A percentile compares a stretch with the other conserved stretches of the same genome.
phyloP scores from a whole-genome alignment of 2,888 invertebrate species.

The Mythimna impura region DNA sequence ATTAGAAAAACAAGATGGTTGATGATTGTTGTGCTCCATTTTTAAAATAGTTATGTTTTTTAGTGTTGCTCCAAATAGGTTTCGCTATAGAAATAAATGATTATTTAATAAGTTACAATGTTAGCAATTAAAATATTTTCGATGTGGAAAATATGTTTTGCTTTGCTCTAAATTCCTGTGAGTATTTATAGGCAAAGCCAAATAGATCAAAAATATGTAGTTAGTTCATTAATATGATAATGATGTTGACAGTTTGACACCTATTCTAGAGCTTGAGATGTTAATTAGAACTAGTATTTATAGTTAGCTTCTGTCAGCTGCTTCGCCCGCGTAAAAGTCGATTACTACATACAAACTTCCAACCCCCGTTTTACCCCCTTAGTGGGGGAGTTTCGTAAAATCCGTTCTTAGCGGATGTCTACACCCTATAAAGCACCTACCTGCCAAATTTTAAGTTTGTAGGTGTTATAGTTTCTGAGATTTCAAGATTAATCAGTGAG shows the following conservation, averaged over 20 bases:
- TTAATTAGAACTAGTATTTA: conserved; percentile 15
- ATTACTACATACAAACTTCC: too few relatives aligned
- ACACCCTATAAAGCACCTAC: too few relatives aligned
- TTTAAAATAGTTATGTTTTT: conserved; percentile 39
- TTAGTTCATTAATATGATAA: conserved; percentile 36
- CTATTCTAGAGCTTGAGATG: conserved; percentile 3
- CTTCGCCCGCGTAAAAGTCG: too few relatives aligned
- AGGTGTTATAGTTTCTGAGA: too few relatives aligned
- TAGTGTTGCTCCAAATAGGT: conserved; percentile 9
- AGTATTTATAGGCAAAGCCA: conserved; percentile 6
- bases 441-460: too few relatives aligned
- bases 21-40: conserved; percentile 42
- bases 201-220: conserved; percentile 37
- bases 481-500: too few relatives aligned
- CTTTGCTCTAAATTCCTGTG: conserved; percentile 38
- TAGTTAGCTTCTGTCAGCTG: not conserved
- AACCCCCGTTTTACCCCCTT: too few relatives aligned
- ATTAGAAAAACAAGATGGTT: conserved; percentile 13
- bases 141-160: conserved; percentile 36
- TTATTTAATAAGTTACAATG: conserved; percentile 18
- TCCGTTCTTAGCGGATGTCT: too few relatives aligned
- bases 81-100: conserved; percentile 10
- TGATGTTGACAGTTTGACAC: conserved; percentile 9
- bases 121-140: conserved; percentile 43
- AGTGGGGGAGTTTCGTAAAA: too few relatives aligned